Base-by-base conservation (phyloP, 2,888 invertebrate genomes). In the Corbicula japonica region DNA sequence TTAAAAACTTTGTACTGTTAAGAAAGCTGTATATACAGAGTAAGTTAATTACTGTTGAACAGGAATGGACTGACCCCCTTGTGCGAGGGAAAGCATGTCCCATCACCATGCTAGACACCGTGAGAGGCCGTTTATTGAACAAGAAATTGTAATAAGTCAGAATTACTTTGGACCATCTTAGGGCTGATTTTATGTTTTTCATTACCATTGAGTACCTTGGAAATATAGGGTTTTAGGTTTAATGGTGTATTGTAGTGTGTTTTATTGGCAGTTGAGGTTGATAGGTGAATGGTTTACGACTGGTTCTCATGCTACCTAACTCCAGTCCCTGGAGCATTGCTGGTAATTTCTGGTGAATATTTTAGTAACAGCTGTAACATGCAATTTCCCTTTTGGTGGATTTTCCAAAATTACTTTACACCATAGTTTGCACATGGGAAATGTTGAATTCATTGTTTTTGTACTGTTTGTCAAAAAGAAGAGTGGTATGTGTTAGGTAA, bases 181-280 rank as follows among this genome's bases (percentile, higher is more conserved):
- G 10, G 56, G 34, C 30, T 18, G 8, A 38, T 76, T 76, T 76
- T 71, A 76, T 71, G 60, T 68, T 71, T 61, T 71, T 71, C 71
- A 72, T 76, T 76, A 54, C 30, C 28, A 61, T 52, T 60, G 61
- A 38, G 23, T 54, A 54, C 28, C 10, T 10, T 44, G 28, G 54
- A 38, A 71, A 71, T 60, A 65, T 71, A 76, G 52, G 52, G 65
- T 71, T 76, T 76, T 66, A 71, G 71, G 76, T 76, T 76, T 66
- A 71, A 71, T 66, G 65, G 60, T 70, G 58, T 41, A 63, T 56
- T 50, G 71, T 60, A 34, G 61, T 66, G 28, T 38, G 46, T 65
- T 76, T 76, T 76, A 76, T 77, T 72, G 65, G 54, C 60, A 56
- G 72, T 68, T 68, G 61, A 68, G 62, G 48, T 72, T 72, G 72